Conservation (phyloP, 2,797 vertebrate genomes). For the Mormyrus hasselquistii region DNA sequence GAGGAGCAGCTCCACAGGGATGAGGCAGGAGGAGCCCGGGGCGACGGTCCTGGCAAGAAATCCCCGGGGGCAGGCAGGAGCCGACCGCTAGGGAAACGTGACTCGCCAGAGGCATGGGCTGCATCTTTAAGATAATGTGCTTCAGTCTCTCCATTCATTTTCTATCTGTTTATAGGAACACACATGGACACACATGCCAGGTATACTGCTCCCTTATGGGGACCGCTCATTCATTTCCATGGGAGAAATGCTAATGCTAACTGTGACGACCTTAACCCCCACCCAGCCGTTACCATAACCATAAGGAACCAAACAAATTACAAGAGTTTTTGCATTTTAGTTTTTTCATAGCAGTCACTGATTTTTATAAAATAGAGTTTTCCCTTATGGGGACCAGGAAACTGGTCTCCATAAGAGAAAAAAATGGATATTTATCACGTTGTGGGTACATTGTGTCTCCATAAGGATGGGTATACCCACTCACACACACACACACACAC, state of each 20-base stretch:
- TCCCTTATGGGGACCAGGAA: too few relatives aligned
- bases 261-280: not conserved
- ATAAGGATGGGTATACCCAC: not conserved
- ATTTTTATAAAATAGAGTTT: not conserved
- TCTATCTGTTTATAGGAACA: not conserved
- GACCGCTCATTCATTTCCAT: not conserved
- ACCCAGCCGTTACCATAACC: not conserved
- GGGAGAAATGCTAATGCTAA: not conserved
- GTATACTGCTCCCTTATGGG: not conserved
- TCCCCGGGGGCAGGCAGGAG: not conserved
- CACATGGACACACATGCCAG: not conserved
- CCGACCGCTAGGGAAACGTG: not conserved
- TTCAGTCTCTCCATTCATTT: not conserved
- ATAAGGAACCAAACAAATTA: not conserved
- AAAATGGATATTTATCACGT: too few relatives aligned
- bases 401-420: too few relatives aligned
- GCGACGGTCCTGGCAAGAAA: not conserved
- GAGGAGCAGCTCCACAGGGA: not conserved
- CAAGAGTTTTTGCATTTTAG: not conserved
- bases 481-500: not conserved
- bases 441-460: not conserved
- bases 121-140: not conserved
- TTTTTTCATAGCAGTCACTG: not conserved
- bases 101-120: not conserved
- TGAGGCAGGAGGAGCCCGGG: not conserved